Conservation (phyloP, 2,113 vertebrate species). For the Chlorodrepanis virens region DNA sequence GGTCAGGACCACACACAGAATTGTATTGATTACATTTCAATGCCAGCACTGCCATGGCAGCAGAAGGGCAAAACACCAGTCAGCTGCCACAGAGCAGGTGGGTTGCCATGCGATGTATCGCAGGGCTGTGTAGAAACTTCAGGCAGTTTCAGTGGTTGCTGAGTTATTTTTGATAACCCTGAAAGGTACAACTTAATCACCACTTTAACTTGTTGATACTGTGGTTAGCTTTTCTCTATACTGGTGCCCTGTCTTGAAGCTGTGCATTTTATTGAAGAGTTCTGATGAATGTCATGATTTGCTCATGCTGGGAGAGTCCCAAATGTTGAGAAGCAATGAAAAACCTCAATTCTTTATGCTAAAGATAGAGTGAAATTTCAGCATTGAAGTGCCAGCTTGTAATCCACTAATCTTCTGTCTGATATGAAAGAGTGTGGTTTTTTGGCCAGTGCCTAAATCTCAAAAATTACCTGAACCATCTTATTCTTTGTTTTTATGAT, state of each 20-base stretch:
- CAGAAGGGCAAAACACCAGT: neutral
- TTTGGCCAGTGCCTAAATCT: neutral
- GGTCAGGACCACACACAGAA: neutral
- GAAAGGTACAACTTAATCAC: neutral
- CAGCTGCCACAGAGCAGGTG: neutral
- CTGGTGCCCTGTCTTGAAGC: neutral
- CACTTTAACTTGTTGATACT: neutral
- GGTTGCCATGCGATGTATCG: fast-evolving
- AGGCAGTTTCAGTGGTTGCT: neutral
- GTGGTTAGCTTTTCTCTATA: neutral
- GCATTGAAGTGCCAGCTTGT: neutral
- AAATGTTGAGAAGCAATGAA: neutral
- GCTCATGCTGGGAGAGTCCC: neutral
- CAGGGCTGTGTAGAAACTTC: neutral
- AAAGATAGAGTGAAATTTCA: neutral
- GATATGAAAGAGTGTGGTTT: neutral
- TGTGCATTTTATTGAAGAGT: neutral
- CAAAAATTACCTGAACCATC: neutral
- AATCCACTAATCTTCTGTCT: neutral
- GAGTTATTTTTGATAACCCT: neutral
- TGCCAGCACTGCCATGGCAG: neutral
- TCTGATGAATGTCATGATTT: neutral
- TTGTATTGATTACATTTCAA: constrained; percentile 6
- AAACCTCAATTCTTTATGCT: neutral
- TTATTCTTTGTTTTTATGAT: neutral